Base-by-base conservation (phyloP, 2,797 vertebrate genomes). In the Cuculus canorus region DNA sequence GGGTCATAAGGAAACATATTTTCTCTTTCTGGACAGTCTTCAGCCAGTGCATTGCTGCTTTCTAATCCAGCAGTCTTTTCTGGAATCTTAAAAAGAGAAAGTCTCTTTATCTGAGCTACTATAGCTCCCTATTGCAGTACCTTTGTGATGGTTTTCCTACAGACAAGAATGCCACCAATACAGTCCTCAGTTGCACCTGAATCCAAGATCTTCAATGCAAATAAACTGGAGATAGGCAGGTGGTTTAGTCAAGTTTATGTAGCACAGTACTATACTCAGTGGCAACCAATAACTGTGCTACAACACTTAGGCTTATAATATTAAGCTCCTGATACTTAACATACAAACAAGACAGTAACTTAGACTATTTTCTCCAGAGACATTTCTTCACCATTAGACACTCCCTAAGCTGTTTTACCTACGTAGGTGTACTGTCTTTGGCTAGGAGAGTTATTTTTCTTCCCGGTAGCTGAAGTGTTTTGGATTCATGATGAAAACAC, bases 11-110 rank as follows among this genome's bases (percentile, higher is more conserved):
- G 96, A 93, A 98, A 97, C 65, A 98, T 97, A 7, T 98, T 97
- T 79, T 98, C 98, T 91, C 97, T 98, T 96, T 98, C 98, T 84
- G 98, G 98, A 69, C 94, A 98, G 24, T 80, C 98, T 90, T 98
- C 97, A 63, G 75, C 24, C 54, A 79, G 53, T 75, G 89, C 63
- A 87, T 10, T 56, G 17, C 95, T 90, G 75, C 16, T 91, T 93
- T 95, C 96, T 25, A 91, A 75, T 88, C 81, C 96, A 76, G 59
- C 27, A 30, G 59, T 56, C 86, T 97, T 97, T 70, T 96, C 95
- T 17, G 85, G 73, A 61, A 54, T 12, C 97, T 97, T 50, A 86
- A 73, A 63, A 48, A 70, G 10, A 86, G 3, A 2, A 60, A 69
- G 11, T 22, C 41, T 33, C 2, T 23, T 57, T 77, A 79, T 50